phyloP scores from a whole-genome alignment of 30 jellyfish, hydroid and myxozoan species.

The Hydractinia echinata region DNA sequence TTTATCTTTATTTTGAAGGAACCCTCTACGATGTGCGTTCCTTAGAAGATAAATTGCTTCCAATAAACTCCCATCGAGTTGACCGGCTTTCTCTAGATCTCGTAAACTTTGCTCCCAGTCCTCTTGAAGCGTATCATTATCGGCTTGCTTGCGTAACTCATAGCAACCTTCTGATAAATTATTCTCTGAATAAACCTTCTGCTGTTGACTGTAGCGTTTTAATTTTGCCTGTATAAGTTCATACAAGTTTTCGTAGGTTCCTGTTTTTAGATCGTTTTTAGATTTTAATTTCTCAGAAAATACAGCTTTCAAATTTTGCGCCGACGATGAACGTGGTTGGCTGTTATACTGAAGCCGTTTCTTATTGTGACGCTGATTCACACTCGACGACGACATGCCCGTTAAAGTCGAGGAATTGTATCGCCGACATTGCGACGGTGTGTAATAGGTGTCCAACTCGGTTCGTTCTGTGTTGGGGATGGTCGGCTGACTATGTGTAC shows the following conservation, averaged over 20 bases:
- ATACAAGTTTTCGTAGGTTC: not conserved
- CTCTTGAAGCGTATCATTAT: not conserved
- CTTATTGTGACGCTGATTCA: not conserved
- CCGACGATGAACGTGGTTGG: not conserved
- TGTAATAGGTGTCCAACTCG: not conserved
- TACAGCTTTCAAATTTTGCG: not conserved
- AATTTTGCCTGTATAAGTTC: not conserved
- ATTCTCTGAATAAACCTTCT: not conserved
- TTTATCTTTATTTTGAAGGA: conserved; percentile 42
- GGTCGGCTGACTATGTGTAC: conserved; percentile 16
- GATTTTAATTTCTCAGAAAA: not conserved
- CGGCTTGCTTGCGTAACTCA: not conserved
- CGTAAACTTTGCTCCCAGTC: conserved; percentile 12
- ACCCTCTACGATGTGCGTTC: conserved; percentile 60
- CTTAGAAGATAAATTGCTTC: conserved; percentile 80
- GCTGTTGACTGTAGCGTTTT: not conserved
- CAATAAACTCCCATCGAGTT: conserved; percentile 49
- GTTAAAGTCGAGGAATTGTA: not conserved
- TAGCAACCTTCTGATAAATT: not conserved
- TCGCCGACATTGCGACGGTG: not conserved
- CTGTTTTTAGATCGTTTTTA: not conserved
- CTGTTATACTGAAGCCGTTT: not conserved
- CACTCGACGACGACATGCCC: too few relatives aligned
- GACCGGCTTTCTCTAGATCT: not conserved
- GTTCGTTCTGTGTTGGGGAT: not conserved